Conservation (phyloP, 1,140 invertebrate species). For the Platorchestia sp. region DNA sequence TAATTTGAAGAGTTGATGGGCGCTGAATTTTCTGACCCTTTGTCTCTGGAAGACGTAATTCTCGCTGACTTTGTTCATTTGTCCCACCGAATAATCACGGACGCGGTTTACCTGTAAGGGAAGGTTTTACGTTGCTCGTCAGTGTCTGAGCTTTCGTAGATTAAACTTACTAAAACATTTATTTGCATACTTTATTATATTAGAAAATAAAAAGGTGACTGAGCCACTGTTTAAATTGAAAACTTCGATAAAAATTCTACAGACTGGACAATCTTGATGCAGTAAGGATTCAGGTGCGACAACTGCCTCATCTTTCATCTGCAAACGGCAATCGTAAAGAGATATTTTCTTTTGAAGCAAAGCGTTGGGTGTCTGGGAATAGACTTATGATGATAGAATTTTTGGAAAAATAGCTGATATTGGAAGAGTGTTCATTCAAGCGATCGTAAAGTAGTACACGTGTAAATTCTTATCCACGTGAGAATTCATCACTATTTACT, state of each 20-base stretch:
- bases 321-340: not conserved
- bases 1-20: conserved; percentile 88
- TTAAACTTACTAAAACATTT: not conserved
- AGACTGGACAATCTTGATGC: not conserved
- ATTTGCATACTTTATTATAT: not conserved
- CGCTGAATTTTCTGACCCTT: conserved; percentile 93
- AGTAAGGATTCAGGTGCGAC: not conserved
- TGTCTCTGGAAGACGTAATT: conserved; percentile 96
- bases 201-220: not conserved
- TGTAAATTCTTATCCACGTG: no score
- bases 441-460: no score
- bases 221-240: not conserved
- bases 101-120: conserved; percentile 76
- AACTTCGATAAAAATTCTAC: not conserved
- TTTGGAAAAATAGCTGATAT: not conserved
- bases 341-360: not conserved
- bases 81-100: conserved; percentile 88
- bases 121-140: not conserved
- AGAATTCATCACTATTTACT: no score
- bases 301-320: not conserved
- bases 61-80: conserved; percentile 92
- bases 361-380: no score
- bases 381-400: no score
- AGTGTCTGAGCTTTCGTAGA: not conserved
- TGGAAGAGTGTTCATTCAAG: no score